Base-by-base conservation (phyloP, 2,113 vertebrate genomes). In the Chunga burmeisteri region DNA sequence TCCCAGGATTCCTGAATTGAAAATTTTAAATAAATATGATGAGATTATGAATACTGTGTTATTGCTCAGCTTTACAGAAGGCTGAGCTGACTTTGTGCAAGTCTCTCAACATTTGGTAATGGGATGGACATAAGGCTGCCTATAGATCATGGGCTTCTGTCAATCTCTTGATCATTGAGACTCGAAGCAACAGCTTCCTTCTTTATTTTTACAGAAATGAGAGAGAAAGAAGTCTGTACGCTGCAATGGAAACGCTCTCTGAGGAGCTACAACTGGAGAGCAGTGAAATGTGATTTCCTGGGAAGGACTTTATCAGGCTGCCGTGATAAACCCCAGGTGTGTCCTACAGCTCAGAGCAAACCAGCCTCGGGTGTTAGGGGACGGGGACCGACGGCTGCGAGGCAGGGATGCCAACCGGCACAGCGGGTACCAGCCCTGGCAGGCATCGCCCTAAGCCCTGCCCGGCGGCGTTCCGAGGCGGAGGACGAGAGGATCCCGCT, bases 11-110 rank as follows among this genome's bases (percentile, higher is more conserved):
- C 58, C 61, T 42, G 30, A 26, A 38, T 2, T 34, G 59, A 12
- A 14, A 52, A 59, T 8, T 36, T 53, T 27, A 5, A 46, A 20
- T 29, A 29, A 7, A 14, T 0, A 11, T 0, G 18, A 1, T 8
- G 73, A 26, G 36, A 2, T 29, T 5, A 2, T 16, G 68, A 47
- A 30, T 30, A 3, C 1, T 7, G 25, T 4, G 7, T 26, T 47
- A 22, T 5, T 27, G 46, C 17, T 59, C 38, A 7, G 82, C 29
- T 18, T 44, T 21, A 32, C 52, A 44, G 16, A 34, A 34, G 27
- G 46, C 13, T 44, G 49, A 55, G 56, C 40, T 55, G 40, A 10
- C 58, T 36, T 49, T 4, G 36, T 10, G 18, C 13, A 47, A 14
- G 14, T 16, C 14, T 63, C 19, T 18, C 44, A 44, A 26, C 65